Evolutionary conservation across 2,888 invertebrate species (phyloP).

Genomic region (Melinaea menophilus): DNA sequence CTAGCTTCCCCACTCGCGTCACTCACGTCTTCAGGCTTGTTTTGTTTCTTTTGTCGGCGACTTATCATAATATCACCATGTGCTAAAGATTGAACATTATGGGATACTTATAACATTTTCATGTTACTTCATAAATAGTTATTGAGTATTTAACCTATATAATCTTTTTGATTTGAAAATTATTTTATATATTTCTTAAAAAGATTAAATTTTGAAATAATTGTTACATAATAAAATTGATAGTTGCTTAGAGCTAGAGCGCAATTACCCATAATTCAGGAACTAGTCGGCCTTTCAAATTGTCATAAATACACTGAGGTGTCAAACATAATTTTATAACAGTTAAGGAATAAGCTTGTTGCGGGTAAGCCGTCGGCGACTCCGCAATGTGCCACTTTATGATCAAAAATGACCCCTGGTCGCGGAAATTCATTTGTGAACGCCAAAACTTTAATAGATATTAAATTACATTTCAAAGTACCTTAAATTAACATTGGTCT

Average conservation of each 20-base stretch:
- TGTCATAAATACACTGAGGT: constrained; percentile 46
- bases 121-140: too few species aligned
- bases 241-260: constrained; percentile 38
- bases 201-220: constrained; percentile 30
- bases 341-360: constrained; percentile 34
- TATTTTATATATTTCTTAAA: background rate
- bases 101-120: too few species aligned
- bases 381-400: constrained; percentile 35
- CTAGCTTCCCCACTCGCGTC: constrained; percentile 49
- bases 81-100: background rate
- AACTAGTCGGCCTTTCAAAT: constrained; percentile 47
- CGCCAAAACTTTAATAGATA: constrained; percentile 34
- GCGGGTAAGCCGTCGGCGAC: constrained; percentile 32
- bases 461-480: constrained; percentile 31
- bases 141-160: too few species aligned
- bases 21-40: constrained; percentile 33
- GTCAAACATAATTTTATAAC: constrained; percentile 49
- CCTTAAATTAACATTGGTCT: too few species aligned
- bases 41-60: background rate
- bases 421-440: constrained; percentile 40
- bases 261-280: constrained; percentile 48
- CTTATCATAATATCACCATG: background rate
- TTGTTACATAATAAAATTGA: constrained; percentile 40
- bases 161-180: too few species aligned
- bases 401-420: constrained; percentile 41